phyloP scores from a whole-genome alignment of 2,113 vertebrate genomes.

The Phyllostomus discolor region DNA sequence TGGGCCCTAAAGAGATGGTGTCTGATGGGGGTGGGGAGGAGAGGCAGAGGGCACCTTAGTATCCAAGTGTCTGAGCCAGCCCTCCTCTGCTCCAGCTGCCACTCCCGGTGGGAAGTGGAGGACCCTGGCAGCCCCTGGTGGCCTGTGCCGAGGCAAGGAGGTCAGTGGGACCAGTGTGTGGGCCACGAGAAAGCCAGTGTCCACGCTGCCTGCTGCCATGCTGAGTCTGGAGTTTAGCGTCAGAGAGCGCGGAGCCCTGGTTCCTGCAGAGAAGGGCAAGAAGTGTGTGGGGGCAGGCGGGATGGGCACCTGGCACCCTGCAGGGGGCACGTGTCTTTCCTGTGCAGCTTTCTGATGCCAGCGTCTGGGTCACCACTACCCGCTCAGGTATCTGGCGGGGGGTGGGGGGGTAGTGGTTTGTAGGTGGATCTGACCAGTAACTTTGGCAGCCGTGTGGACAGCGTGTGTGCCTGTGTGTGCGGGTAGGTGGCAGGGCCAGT shows the following conservation, averaged over 20 bases:
- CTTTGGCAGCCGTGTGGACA: neutral
- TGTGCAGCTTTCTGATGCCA: slow-evolving; percentile 85
- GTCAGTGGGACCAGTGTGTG: slow-evolving; percentile 61
- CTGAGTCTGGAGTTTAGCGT: slow-evolving; percentile 83
- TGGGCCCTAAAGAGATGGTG: neutral
- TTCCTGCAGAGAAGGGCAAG: slow-evolving; percentile 78
- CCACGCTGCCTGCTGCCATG: slow-evolving; percentile 81
- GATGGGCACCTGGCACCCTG: neutral
- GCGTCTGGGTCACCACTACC: slow-evolving; percentile 68
- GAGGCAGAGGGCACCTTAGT: neutral
- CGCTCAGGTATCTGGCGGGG: neutral
- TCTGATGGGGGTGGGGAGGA: neutral
- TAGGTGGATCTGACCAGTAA: neutral
- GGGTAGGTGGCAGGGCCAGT: neutral
- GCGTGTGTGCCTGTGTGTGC: neutral
- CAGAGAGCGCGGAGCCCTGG: slow-evolving; percentile 68
- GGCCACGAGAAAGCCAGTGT: slow-evolving; percentile 50
- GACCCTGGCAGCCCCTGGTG: slow-evolving; percentile 2
- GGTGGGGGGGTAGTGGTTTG: neutral
- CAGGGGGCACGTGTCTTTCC: slow-evolving; percentile 74
- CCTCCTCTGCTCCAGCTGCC: slow-evolving; percentile 77
- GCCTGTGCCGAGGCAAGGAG: slow-evolving; percentile 35
- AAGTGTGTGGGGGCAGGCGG: slow-evolving; percentile 75
- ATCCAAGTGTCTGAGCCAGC: neutral
- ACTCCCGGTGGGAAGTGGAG: slow-evolving; percentile 66